Conservation (phyloP, 2,888 invertebrate species). For the Salpingus planirostris region DNA sequence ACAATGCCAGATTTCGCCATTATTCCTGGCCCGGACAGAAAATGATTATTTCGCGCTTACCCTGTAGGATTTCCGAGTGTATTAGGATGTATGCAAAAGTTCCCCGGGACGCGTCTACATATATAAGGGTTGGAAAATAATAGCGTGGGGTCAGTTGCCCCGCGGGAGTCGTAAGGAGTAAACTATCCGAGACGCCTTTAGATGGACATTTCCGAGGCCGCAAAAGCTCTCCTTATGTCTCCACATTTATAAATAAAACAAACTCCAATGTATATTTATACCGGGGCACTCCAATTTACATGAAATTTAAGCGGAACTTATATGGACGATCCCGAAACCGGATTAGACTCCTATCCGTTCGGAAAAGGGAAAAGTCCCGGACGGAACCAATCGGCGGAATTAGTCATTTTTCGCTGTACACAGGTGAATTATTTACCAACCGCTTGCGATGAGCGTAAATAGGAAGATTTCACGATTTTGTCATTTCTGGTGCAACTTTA, state of each 20-base stretch:
- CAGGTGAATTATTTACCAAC: conserved; percentile 3
- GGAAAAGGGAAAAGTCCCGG: too few relatives aligned
- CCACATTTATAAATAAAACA: conserved; percentile 35
- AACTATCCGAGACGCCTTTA: conserved; percentile 33
- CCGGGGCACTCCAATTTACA: conserved; percentile 4
- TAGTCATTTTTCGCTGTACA: too few relatives aligned
- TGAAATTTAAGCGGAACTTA: conserved; percentile 7
- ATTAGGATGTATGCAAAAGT: conserved; percentile 44
- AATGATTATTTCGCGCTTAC: conserved; percentile 1
- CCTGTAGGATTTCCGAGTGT: conserved; percentile 11
- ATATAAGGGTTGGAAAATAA: conserved; percentile 42
- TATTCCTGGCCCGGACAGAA: not conserved
- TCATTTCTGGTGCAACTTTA: too few relatives aligned
- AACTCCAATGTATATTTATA: conserved; percentile 14
- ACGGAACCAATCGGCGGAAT: too few relatives aligned
- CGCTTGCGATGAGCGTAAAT: conserved; percentile 14
- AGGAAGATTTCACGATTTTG: too few relatives aligned
- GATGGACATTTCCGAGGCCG: conserved; percentile 32
- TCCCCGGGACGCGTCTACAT: too few relatives aligned
- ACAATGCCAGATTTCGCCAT: not conserved
- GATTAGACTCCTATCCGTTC: too few relatives aligned
- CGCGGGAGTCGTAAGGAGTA: conserved; percentile 38
- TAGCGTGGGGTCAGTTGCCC: conserved; percentile 39
- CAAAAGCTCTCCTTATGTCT: conserved; percentile 31
- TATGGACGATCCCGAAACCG: too few relatives aligned